Conservation (phyloP, 1,140 invertebrate genomes). For the Chymomyza costata region DNA sequence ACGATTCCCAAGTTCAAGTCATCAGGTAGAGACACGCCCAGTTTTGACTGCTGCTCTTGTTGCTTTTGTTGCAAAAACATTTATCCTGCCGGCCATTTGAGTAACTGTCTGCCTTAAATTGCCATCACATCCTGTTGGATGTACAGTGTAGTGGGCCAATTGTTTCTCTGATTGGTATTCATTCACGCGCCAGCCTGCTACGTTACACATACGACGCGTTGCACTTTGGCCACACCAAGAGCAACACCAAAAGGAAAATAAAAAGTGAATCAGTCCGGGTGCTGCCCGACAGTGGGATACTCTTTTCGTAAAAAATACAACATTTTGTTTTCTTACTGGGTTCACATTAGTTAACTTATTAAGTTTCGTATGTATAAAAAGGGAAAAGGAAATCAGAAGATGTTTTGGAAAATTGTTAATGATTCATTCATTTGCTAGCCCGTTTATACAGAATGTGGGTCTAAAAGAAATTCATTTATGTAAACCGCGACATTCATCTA, state of each 20-base stretch:
- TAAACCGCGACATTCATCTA: too few relatives aligned
- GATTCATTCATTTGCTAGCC: too few relatives aligned
- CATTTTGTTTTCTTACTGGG: too few relatives aligned
- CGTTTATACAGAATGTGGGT: too few relatives aligned
- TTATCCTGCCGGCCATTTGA: conserved; percentile 31
- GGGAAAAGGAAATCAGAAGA: too few relatives aligned
- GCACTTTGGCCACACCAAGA: conserved; percentile 8
- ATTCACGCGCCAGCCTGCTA: conserved; percentile 26
- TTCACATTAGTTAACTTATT: too few relatives aligned
- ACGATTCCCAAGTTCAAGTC: background rate
- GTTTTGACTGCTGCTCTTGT: background rate
- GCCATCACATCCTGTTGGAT: conserved; percentile 60
- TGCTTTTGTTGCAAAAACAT: conserved; percentile 13
- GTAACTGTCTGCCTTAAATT: conserved; percentile 72
- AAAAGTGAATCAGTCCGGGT: conserved; percentile 1
- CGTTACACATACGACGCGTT: conserved; percentile 24
- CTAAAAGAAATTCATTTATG: too few relatives aligned
- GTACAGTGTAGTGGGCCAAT: conserved; percentile 40
- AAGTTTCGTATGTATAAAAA: too few relatives aligned
- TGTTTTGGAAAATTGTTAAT: too few relatives aligned
- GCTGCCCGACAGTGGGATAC: too few relatives aligned
- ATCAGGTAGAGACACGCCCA: conserved; percentile 43
- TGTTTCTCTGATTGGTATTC: conserved; percentile 70
- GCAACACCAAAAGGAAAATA: background rate
- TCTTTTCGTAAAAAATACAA: too few relatives aligned